A percentile compares a stretch with the other conserved stretches of the same genome.
Evolutionary conservation across 1,140 invertebrate genomes (phyloP).

Genomic region (Plectrocnemia conspersa): DNA sequence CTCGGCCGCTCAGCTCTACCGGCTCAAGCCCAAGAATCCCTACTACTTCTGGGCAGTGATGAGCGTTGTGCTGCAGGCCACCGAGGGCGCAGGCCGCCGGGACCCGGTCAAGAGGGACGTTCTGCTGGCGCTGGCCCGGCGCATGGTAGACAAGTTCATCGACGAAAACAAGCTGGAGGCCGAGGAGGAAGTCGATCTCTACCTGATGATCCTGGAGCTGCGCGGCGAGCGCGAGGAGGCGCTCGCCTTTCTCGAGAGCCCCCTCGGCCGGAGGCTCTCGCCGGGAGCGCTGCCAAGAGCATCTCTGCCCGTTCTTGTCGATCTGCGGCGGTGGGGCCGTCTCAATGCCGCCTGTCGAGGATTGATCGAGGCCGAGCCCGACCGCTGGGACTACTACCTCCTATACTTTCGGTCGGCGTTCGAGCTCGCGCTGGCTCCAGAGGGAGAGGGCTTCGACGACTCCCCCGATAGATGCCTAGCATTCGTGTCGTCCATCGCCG

Average conservation of each 20-base stretch:
- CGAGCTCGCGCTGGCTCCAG: conserved; percentile 45
- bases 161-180: conserved; percentile 86
- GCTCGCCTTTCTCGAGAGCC: conserved; percentile 71
- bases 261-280: conserved; percentile 61
- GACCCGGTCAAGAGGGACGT: conserved; percentile 57
- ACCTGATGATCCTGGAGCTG: conserved; percentile 84
- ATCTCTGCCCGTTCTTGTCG: conserved; percentile 68
- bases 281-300: conserved; percentile 60
- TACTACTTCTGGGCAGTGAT: conserved; percentile 98
- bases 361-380: conserved; percentile 63
- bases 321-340: conserved; percentile 67
- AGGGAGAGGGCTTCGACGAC: conserved; percentile 42
- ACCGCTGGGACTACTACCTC: conserved; percentile 72
- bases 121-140: conserved; percentile 77
- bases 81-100: conserved; percentile 45
- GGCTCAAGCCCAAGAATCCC: conserved; percentile 87
- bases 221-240: conserved; percentile 80
- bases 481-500: conserved; percentile 55
- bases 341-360: conserved; percentile 66
- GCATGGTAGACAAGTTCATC: conserved; percentile 83
- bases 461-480: conserved; percentile 61
- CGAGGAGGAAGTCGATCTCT: conserved; percentile 88
- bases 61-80: conserved; percentile 84
- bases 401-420: conserved; percentile 67
- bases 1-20: conserved; percentile 84